Evolutionary conservation across 2,113 vertebrate genomes (phyloP), one percentile per base, ranked within the genome.

Genomic region (Crotophaga sulcirostris): DNA sequence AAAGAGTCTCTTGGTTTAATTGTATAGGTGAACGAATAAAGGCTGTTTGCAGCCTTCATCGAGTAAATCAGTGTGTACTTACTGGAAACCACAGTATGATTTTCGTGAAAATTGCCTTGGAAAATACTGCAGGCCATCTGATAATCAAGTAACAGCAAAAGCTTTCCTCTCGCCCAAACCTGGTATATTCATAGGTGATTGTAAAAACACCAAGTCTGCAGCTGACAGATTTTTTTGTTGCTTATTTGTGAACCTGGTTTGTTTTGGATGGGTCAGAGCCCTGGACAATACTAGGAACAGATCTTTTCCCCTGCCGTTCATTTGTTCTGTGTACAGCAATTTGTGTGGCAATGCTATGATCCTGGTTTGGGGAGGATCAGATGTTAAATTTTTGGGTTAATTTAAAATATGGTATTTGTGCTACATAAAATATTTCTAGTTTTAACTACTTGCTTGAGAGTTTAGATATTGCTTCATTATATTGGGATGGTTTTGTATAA

Each of bases 281-380:
- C 44, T 38, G 54, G 31, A 10, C 34, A 56, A 5, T 6, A 5
- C 25, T 70, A 40, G 40, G 13, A 63, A 49, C 1, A 77, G 51
- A 44, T 4, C 21, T 40, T 60, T 42, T 18, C 7, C 9, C 7
- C 8, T 2, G 0, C 6, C 2, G 0, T 49, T 26, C 5, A 5
- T 68, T 67, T n/a, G 9, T 55, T 54, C 23, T 44, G 5, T 58
- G 42, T 23, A 44, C 55, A 63, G 25, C 33, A 45, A 26, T 51
- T 79, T 12, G 16, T 38, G 12, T 54, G 47, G 25, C 45, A 36
- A 13, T 19, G 7, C 31, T 36, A 12, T 28, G 28, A 44, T 74
- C 23, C 12, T 79, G 25, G 6, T 80, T n/a, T 56, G 7, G 13
- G 12, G 19, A 49, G 11, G 26, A 20, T 13, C 13, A 28, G 28